Conservation (phyloP, 2,797 vertebrate species). For the Zalophus californianus region DNA sequence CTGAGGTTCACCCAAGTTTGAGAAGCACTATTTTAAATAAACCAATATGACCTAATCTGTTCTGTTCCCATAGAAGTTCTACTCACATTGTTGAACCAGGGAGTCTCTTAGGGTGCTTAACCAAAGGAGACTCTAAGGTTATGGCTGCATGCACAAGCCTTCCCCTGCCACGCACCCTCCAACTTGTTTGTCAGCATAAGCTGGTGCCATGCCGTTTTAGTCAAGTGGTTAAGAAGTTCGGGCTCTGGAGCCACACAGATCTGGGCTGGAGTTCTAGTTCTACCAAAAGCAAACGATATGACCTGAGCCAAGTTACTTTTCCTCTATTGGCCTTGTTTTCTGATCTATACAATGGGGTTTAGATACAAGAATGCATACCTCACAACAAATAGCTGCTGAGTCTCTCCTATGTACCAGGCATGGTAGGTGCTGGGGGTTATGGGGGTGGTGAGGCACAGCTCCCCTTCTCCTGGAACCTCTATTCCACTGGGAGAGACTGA, state of each 20-base stretch:
- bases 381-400: not conserved
- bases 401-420: too few relatives aligned
- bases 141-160: not conserved
- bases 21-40: not conserved
- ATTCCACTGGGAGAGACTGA: not conserved
- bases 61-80: not conserved
- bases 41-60: not conserved
- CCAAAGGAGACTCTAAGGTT: not conserved
- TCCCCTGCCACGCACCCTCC: rapidly evolving
- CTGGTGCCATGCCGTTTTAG: not conserved
- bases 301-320: not conserved
- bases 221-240: not conserved
- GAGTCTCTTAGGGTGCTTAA: not conserved
- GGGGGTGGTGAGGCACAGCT: not conserved
- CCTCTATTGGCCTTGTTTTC: not conserved
- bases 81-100: not conserved
- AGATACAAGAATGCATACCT: not conserved
- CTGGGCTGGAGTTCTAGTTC: not conserved
- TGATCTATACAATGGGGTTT: not conserved
- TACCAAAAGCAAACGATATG: not conserved
- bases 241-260: not conserved
- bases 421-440: not conserved
- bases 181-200: not conserved
- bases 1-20: not conserved
- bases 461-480: not conserved